Percentiles rank a stretch among this genome's conserved stretches.
Evolutionary conservation across 2,113 vertebrate species (phyloP).

Genomic region (Mohoua ochrocephala): DNA sequence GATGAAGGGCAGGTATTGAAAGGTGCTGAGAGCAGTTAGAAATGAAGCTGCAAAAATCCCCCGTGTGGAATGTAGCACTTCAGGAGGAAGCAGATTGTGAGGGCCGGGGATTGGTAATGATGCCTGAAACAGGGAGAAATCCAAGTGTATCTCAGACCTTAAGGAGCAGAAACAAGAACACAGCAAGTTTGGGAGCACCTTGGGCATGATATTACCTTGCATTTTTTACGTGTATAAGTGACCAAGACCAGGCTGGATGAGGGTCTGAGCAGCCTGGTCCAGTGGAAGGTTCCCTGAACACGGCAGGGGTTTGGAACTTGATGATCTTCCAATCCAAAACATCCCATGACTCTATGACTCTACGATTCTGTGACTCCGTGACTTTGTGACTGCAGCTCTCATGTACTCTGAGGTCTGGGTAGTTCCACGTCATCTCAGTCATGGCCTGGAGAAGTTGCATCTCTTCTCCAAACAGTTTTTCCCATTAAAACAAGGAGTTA

Average conservation of each 20-base stretch:
- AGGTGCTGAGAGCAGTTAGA: not conserved
- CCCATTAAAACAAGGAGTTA: not conserved
- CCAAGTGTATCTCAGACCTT: not conserved
- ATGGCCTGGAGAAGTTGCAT: accelerated
- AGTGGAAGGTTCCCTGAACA: not conserved
- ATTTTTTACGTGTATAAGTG: not conserved
- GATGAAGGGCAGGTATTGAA: not conserved
- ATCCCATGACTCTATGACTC: not conserved
- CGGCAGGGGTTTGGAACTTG: not conserved
- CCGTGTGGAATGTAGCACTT: accelerated
- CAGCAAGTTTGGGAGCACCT: not conserved
- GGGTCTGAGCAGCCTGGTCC: not conserved
- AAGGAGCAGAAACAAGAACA: not conserved
- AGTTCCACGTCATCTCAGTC: not conserved
- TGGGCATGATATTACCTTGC: accelerated
- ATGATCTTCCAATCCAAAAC: not conserved
- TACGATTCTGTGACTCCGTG: not conserved
- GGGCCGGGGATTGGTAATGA: not conserved
- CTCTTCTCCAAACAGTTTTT: not conserved
- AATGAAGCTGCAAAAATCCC: not conserved
- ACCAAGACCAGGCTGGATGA: not conserved
- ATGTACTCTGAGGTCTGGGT: not conserved
- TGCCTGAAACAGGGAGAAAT: not conserved
- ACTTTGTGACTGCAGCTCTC: not conserved
- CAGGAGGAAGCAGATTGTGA: not conserved